phyloP scores from a whole-genome alignment of 2,113 vertebrate genomes.

The Pimephales promelas region DNA sequence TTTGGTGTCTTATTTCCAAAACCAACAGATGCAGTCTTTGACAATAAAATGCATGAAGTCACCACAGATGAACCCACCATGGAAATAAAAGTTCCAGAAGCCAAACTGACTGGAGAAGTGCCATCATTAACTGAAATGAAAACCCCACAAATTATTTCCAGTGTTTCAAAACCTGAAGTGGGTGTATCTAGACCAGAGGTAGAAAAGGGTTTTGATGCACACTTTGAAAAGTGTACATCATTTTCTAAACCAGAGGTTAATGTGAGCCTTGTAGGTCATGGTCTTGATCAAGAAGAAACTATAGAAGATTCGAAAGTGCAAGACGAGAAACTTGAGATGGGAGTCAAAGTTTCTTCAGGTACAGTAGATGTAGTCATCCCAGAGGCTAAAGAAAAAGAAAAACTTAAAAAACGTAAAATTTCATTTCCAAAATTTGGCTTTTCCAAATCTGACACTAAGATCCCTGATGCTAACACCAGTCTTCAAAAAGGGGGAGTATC shows the following conservation, averaged over 20 bases:
- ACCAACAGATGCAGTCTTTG: background rate
- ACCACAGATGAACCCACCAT: background rate
- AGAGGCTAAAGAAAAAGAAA: slow-evolving; percentile 44
- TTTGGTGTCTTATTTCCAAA: slow-evolving; percentile 45
- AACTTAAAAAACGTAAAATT: slow-evolving; percentile 38
- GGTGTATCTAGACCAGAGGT: background rate
- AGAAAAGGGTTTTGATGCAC: slow-evolving; percentile 40
- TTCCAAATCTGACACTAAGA: slow-evolving; percentile 63
- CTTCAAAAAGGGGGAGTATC: slow-evolving; percentile 47
- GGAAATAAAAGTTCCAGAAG: slow-evolving; percentile 21
- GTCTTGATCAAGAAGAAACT: slow-evolving; percentile 59
- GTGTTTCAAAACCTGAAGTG: slow-evolving; percentile 36
- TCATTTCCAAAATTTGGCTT: slow-evolving; percentile 64
- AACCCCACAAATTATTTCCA: slow-evolving; percentile 52
- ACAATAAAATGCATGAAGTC: slow-evolving; percentile 21
- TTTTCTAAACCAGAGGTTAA: slow-evolving; percentile 52
- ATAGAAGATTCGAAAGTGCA: slow-evolving; percentile 5
- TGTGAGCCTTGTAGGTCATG: background rate
- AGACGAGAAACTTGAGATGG: background rate
- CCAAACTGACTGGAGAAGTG: background rate
- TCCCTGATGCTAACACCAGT: slow-evolving; percentile 41
- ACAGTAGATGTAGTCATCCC: slow-evolving; percentile 40
- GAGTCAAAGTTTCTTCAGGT: background rate
- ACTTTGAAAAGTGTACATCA: slow-evolving; percentile 55
- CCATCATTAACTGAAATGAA: slow-evolving; percentile 33